Evolutionary conservation across 2,888 invertebrate genomes (phyloP).

Genomic region (Mesochorus sp.): DNA sequence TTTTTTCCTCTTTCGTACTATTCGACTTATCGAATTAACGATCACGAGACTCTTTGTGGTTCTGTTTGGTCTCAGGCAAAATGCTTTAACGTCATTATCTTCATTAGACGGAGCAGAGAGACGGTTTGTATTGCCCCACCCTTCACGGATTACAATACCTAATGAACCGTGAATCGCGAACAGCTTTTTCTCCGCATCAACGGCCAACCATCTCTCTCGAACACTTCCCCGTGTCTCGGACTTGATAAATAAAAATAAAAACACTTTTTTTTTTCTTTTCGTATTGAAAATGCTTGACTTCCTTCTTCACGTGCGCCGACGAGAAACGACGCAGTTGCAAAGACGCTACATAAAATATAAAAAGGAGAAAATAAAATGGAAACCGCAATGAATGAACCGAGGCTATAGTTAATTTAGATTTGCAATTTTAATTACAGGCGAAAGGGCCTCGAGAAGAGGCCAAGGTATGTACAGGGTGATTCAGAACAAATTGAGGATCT

Average conservation of each 20-base stretch:
- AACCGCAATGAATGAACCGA: constrained; percentile 57
- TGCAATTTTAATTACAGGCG: constrained; percentile 78
- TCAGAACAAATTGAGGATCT: background rate
- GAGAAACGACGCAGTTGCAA: constrained; percentile 54
- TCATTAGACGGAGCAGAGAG: constrained; percentile 74
- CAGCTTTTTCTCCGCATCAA: constrained; percentile 61
- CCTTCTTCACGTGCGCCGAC: constrained; percentile 68
- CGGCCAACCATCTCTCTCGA: constrained; percentile 34
- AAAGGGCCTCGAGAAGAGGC: background rate
- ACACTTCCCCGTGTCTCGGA: constrained; percentile 30
- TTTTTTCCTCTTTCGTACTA: constrained; percentile 62
- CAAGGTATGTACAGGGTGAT: constrained; percentile 17
- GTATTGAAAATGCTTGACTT: constrained; percentile 76
- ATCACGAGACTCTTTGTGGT: constrained; percentile 69
- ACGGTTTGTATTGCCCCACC: constrained; percentile 31
- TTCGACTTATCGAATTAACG: constrained; percentile 74
- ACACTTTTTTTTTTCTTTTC: constrained; percentile 79
- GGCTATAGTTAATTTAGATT: constrained; percentile 76
- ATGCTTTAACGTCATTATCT: constrained; percentile 81
- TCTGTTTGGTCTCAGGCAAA: constrained; percentile 64
- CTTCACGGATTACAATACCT: constrained; percentile 80
- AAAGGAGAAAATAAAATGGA: background rate
- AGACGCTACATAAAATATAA: background rate
- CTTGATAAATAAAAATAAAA: constrained; percentile 78
- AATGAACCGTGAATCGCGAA: constrained; percentile 78